Evolutionary conservation across 2,888 invertebrate species (phyloP), one percentile per base, ranked within the genome.

Genomic region (Epinotia demarniana): DNA sequence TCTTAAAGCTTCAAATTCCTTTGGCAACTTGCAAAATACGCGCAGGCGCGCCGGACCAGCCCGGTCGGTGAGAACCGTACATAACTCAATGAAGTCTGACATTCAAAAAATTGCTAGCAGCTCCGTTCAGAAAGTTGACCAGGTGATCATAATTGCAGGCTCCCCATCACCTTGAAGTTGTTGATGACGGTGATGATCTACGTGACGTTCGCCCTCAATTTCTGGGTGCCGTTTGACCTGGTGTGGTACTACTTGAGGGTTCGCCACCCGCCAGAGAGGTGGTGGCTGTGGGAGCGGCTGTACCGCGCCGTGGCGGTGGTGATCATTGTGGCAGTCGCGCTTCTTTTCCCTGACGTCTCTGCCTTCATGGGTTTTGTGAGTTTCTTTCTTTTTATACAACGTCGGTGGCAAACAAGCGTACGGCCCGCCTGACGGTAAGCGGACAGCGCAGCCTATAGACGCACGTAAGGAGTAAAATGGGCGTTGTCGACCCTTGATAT

Each of bases 211-310:
- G 86, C 85, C 0, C 80, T 89, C 0, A 87, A 84, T 77, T 90
- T 90, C 78, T 89, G 87, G 86, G 80, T 87, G 4, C 87, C 87
- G 0, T 90, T 89, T 72, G 84, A 90, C 8, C 78, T 89, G 9
- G 77, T 85, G 4, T 90, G 89, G 90, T 77, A 79, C 69, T 89
- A 89, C 61, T 33, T 89, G 12, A 83, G 84, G 77, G 68, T 63
- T 9, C 72, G 71, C 0, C 84, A 89, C 72, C 55, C 75, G 0
- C 78, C 79, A 0, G 49, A 77, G 0, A 83, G 80, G 18, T 79
- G 81, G 23, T 89, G 88, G 88, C n/a, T 87, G 0, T 88, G 88
- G 89, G 88, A 90, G 78, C 78, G 89, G 1, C 73, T 90, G 0
- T 90, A 88, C 73, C 80, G 90, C 3, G 79, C 79, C 0, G 1